Evolutionary conservation across 2,797 vertebrate species (phyloP), one percentile per base, ranked within the genome.

Genomic region (Siniperca obscura): DNA sequence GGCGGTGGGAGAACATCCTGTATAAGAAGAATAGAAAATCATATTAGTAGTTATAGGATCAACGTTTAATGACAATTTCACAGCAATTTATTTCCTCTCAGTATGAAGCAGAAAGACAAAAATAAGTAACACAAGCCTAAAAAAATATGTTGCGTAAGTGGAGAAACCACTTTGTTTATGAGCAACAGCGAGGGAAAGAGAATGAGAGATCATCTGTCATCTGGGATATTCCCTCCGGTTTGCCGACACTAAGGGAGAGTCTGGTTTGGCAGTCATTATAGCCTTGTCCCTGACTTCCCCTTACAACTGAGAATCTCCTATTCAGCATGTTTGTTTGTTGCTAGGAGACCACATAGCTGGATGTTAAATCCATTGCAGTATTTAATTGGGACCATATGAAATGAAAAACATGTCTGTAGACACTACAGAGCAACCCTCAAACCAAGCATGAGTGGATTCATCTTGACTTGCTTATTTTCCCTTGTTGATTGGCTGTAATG

Each of bases 1-100:
- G 97, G 97, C 53, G 98, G 98, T 52, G 98, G 98, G 86, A 98
- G 97, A 90, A 96, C 93, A 88, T 96, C 97, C 98, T 99, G 93
- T 64, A 73, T 78, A 81, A 56, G 81, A 56, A 61, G 34, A 80
- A 80, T 44, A 76, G 42, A 80, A 70, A 67, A 72, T 46, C 21
- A 60, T 30, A 77, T 74, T 12, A 80, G 62, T 10, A 53, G 50
- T 46, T 5, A 10, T 2, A 44, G 40, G 21, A 69, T 71, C 34
- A 22, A 55, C 17, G 2, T 66, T 65, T 71, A 34, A 81, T 84
- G 62, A 81, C 74, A 55, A 50, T n/a, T 21, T 71, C 44, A 64
- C 16, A 38, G n/a, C 57, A 62, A 75, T 56, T 53, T 13, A 21
- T 68, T 83, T 74, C 66, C 60, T 80, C n/a, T 77, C 44, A 12